Evolutionary conservation across 2,113 vertebrate genomes (phyloP).

Genomic region (Macquaria ambigua): DNA sequence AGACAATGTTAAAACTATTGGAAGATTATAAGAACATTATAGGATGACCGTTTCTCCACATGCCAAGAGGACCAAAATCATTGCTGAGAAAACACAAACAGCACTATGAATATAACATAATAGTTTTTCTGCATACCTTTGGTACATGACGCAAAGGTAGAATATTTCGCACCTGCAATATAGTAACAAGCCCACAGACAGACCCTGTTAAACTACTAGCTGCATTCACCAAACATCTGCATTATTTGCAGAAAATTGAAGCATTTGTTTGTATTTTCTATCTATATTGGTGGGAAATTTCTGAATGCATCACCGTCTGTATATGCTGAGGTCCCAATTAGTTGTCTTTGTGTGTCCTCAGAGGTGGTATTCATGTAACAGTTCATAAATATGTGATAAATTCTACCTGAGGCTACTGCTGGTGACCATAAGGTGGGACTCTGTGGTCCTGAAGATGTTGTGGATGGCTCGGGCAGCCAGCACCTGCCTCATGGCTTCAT

Average conservation of each 20-base stretch:
- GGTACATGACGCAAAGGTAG: not conserved
- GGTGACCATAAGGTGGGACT: constrained; percentile 96
- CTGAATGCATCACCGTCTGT: not conserved
- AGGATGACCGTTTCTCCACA: not conserved
- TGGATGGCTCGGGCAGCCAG: constrained; percentile 96
- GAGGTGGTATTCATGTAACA: not conserved
- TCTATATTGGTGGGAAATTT: not conserved
- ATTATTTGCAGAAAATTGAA: not conserved
- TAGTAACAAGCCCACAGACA: too few species aligned
- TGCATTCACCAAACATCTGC: not conserved
- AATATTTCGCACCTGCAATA: not conserved
- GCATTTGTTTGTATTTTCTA: not conserved
- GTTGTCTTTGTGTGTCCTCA: not conserved
- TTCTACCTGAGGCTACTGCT: constrained; percentile 90
- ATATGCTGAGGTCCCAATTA: not conserved
- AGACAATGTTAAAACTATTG: not conserved
- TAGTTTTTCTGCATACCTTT: not conserved
- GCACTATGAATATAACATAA: not conserved
- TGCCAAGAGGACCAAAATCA: not conserved
- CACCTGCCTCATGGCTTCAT: constrained; percentile 98
- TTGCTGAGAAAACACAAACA: not conserved
- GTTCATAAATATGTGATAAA: not conserved
- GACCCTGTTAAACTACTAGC: not conserved
- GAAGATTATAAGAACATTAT: not conserved
- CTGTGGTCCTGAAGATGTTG: constrained; percentile 96